These are phyloP conservation scores for Eulithis testata DNA, from an alignment of 2,888 invertebrate species.

Conservation along the genomic window DNA sequence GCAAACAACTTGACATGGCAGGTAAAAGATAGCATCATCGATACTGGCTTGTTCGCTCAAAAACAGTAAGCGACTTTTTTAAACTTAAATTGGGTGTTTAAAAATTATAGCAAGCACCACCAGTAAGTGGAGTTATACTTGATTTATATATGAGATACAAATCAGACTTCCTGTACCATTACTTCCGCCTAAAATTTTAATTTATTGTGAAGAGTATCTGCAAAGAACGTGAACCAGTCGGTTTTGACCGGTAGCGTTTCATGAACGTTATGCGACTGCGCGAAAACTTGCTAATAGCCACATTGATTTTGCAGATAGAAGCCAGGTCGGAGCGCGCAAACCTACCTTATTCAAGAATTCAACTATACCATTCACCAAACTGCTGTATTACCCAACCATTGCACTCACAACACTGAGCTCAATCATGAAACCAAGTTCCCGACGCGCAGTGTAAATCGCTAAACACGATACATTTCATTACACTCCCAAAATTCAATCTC, in stretches of 20 bases:
- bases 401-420: constrained; percentile 43
- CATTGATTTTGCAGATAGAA: constrained; percentile 85
- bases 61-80: constrained; percentile 22
- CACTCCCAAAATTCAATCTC: constrained; percentile 42
- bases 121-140: background rate
- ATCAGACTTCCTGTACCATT: background rate
- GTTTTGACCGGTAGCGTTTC: constrained; percentile 73
- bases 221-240: constrained; percentile 57
- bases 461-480: constrained; percentile 44
- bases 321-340: constrained; percentile 80
- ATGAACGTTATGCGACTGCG: constrained; percentile 79
- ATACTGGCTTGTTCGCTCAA: constrained; percentile 16
- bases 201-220: constrained; percentile 47
- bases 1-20: constrained; percentile 49
- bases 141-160: constrained; percentile 1
- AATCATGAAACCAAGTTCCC: constrained; percentile 40
- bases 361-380: constrained; percentile 48
- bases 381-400: constrained; percentile 51
- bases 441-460: constrained; percentile 58
- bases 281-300: constrained; percentile 83
- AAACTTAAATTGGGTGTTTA: constrained; percentile 18
- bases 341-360: constrained; percentile 66
- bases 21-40: constrained; percentile 38
- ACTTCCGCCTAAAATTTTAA: constrained; percentile 8
- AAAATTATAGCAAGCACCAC: background rate